Evolutionary conservation across 2,113 vertebrate genomes (phyloP).

Genomic region (Chaetodon trifascialis): DNA sequence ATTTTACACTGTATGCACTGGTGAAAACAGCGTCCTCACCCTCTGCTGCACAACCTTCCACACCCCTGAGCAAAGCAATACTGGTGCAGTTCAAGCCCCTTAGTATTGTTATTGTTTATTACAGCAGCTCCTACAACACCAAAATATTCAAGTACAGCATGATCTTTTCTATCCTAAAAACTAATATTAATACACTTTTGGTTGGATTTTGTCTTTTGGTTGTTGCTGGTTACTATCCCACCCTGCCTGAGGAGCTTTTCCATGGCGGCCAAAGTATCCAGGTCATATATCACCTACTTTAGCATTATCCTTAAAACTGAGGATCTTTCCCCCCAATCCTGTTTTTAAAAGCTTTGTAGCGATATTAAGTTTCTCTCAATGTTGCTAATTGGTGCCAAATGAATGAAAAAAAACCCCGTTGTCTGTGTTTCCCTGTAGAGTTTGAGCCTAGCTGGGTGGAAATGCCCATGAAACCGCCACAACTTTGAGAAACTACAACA

Average conservation of each 20-base stretch:
- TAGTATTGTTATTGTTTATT: not conserved
- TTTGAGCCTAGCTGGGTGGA: conserved; percentile 15
- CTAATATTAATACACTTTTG: not conserved
- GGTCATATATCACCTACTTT: conserved; percentile 74
- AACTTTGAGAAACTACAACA: conserved; percentile 23
- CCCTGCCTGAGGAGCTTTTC: conserved; percentile 66
- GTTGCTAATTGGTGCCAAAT: conserved; percentile 6
- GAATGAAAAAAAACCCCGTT: not conserved
- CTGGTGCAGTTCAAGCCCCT: not conserved
- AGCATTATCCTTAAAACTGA: conserved; percentile 53
- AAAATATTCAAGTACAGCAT: not conserved
- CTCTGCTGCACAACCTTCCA: conserved; percentile 33
- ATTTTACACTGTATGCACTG: conserved; percentile 46
- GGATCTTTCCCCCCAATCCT: conserved; percentile 45
- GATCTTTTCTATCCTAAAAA: not conserved
- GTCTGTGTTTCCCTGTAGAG: not conserved
- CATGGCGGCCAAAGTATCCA: conserved; percentile 52
- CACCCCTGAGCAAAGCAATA: conserved; percentile 34
- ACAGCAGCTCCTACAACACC: not conserved
- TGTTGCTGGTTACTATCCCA: conserved; percentile 5
- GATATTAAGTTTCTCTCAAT: conserved; percentile 24
- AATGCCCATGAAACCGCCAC: conserved; percentile 10
- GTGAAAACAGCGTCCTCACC: conserved; percentile 31
- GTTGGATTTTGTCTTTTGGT: conserved; percentile 4
- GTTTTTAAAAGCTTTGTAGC: conserved; percentile 11